phyloP scores from a whole-genome alignment of 2,888 invertebrate genomes.

The Ptychoptera albimana region DNA sequence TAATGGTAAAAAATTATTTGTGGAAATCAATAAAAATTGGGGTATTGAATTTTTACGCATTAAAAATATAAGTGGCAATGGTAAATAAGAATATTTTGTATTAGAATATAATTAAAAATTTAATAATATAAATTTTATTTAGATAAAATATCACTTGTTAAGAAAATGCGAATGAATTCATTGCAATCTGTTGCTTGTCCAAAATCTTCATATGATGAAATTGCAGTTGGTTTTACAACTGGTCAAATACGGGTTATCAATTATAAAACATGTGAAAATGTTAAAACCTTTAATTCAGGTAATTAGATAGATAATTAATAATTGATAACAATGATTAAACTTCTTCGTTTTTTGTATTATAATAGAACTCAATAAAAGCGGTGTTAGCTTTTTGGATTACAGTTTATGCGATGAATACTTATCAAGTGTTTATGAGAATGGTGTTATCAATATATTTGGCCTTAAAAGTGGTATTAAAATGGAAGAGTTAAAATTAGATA shows the following conservation, averaged over 20 bases:
- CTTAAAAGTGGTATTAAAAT: conserved; percentile 24
- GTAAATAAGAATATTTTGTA: background rate
- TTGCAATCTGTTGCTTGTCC: conserved; percentile 24
- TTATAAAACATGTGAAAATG: conserved; percentile 18
- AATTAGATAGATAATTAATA: conserved; percentile 1
- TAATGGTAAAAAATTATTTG: conserved; percentile 19
- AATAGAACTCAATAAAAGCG: conserved; percentile 18
- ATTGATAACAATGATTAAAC: background rate
- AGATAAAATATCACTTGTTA: conserved; percentile 19
- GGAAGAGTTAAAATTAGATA: conserved; percentile 21
- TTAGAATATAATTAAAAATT: background rate
- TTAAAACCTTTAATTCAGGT: conserved; percentile 21
- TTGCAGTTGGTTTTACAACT: conserved; percentile 24
- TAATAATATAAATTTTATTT: too few relatives aligned
- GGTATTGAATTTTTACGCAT: conserved; percentile 23
- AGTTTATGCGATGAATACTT: conserved; percentile 27
- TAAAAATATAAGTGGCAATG: conserved; percentile 2
- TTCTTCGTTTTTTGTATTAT: background rate
- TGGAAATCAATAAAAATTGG: conserved; percentile 23
- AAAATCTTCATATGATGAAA: conserved; percentile 21
- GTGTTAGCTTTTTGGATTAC: conserved; percentile 25
- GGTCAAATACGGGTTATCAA: conserved; percentile 23
- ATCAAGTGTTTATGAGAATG: conserved; percentile 25
- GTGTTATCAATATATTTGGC: conserved; percentile 24
- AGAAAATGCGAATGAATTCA: conserved; percentile 23